Evolutionary conservation across 2,113 vertebrate species (phyloP), one percentile per base, ranked within the genome.

Genomic region (Aythya baeri): DNA sequence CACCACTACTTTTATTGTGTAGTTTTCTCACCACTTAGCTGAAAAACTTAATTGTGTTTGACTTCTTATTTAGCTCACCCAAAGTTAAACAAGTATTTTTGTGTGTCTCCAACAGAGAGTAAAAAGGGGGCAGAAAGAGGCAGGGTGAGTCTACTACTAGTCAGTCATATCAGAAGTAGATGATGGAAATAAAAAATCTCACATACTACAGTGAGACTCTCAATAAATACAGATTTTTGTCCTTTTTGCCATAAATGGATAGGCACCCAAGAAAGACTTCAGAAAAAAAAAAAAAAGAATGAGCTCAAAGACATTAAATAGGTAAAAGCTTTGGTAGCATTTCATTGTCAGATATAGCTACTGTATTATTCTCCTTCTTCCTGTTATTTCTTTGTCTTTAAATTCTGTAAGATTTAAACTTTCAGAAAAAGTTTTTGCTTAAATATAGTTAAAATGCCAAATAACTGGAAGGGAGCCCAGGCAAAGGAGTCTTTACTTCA

Each of bases 391-490:
- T 82, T 79, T 58, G 32, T 25, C 61, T 57, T 68, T 65, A 78
- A 65, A 86, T 85, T 77, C 43, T 62, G 7, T 34, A 82, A 91
- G 20, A 82, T 59, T 49, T 62, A 91, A 78, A 86, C 34, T 91
- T 91, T 67, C 57, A 90, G 61, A 81, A 90, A 34, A 7, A 57
- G 3, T 3, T 2, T 61, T 89, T n/a, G 32, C 34, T 86, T 81
- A 83, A 90, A 90, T 86, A 80, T 61, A 81, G 32, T 41, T 61
- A 80, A 91, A 95, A 88, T 83, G 23, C 26, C 17, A 50, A 91
- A 75, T 65, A 50, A 49, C 58, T 90, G 49, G 73, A 92, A 81
- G 27, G 22, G 38, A 92, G 54, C 46, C 38, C 18, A 66, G 44
- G 23, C 36, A 91, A 93, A 78, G 17, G 11, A 91, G 13, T 10